Conservation (phyloP, 2,113 vertebrate species). For the Rutilus rutilus region DNA sequence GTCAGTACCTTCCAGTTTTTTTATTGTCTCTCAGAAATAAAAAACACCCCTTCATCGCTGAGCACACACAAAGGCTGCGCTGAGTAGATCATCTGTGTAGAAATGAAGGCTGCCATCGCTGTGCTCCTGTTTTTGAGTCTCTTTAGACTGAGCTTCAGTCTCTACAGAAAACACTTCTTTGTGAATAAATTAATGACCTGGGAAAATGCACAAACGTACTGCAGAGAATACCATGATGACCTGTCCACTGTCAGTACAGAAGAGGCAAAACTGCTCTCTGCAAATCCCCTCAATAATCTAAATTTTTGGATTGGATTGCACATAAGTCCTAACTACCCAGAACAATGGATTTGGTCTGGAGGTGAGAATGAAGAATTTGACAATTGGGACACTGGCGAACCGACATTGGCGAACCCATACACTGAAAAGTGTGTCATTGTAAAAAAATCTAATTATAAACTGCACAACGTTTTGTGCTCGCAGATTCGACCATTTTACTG, state of each 20-base stretch:
- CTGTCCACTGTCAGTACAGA: background rate
- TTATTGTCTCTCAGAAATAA: background rate
- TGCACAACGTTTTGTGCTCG: background rate
- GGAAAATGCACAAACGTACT: background rate
- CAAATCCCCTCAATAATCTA: background rate
- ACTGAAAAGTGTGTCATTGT: background rate
- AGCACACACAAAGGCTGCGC: background rate
- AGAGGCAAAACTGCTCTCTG: background rate
- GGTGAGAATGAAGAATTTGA: background rate
- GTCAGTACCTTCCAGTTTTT: background rate
- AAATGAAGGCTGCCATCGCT: background rate
- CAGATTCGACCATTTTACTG: background rate
- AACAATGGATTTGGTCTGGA: slow-evolving; percentile 32
- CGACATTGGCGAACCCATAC: rapidly evolving
- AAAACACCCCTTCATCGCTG: background rate
- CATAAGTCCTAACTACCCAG: background rate
- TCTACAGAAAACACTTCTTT: background rate
- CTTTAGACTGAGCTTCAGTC: background rate
- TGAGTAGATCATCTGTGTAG: background rate
- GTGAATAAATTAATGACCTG: background rate
- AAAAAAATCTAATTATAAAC: rapidly evolving
- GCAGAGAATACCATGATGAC: background rate
- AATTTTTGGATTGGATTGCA: too few relatives aligned
- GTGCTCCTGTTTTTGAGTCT: background rate
- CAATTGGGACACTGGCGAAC: background rate